Evolutionary conservation across 2,888 invertebrate species (phyloP), one percentile per base, ranked within the genome.

Genomic region (Dendrolimus houi): DNA sequence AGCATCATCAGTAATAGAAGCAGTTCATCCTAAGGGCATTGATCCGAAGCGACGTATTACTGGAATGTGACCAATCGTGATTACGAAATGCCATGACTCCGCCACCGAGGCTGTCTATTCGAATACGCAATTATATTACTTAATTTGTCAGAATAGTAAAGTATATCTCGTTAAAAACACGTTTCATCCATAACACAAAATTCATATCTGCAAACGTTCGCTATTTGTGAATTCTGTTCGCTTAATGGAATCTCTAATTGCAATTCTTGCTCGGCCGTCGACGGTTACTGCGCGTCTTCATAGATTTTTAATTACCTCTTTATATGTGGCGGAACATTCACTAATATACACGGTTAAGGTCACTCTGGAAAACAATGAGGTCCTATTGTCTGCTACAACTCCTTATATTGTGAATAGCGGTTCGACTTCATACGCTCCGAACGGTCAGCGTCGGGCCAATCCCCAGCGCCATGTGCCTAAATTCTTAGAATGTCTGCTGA

Each of bases 371-470:
- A 75, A 76, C 71, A 84, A 77, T 83, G 77, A 78, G 78, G 70
- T 63, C 59, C 85, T 75, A 87, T 88, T 89, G 87, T 89, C 87
- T 64, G 62, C 62, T 70, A 66, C 69, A 69, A 71, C 78, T 81
- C 87, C 87, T 81, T 89, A 86, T 87, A 87, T 77, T 79, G 82
- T 81, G 69, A 71, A 71, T 83, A 87, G 87, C 88, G 87, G 88
- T 76, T 60, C 69, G 62, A 79, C 81, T 85, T 85, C 83, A 85
- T 79, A 85, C 75, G 72, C 69, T 59, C 66, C 71, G 69, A 63
- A 68, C 69, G 69, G 64, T 68, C 68, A 67, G 57, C 52, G 52
- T 53, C 57, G 47, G 55, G 54, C 53, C 58, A 65, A 67, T 9
- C 3, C 47, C 12, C 47, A 68, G 69, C 67, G 71, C 70, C 70